Percentiles rank a stretch among this genome's conserved stretches.
phyloP scores from a whole-genome alignment of 2,113 vertebrate species.

The Campylorhamphus procurvoides region DNA sequence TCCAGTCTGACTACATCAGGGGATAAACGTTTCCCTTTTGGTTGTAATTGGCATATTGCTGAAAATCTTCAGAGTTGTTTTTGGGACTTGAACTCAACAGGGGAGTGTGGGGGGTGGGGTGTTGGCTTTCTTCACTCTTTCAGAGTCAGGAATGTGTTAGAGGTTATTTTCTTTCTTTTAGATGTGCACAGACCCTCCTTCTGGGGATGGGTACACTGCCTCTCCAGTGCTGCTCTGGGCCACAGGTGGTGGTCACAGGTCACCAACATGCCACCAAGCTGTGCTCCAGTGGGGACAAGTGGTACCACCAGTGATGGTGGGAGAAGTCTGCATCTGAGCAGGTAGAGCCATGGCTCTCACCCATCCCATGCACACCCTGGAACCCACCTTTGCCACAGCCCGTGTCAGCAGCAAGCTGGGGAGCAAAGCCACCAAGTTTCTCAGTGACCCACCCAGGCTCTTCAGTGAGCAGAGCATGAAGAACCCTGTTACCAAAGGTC shows the following conservation, averaged over 20 bases:
- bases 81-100: neutral
- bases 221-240: neutral
- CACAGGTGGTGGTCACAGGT: fast-evolving
- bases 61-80: neutral
- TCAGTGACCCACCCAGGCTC: neutral
- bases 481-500: neutral
- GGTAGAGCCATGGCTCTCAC: fast-evolving
- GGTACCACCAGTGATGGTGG: too few species aligned
- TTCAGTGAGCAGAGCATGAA: neutral
- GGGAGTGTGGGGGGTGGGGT: fast-evolving
- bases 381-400: neutral
- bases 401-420: fast-evolving
- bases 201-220: too few species aligned
- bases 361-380: neutral
- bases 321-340: neutral
- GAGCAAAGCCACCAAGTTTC: neutral
- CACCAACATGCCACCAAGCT: fast-evolving
- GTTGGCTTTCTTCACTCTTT: neutral
- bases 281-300: neutral
- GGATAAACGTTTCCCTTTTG: neutral
- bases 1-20: neutral
- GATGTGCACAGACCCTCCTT: neutral
- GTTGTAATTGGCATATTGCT: neutral
- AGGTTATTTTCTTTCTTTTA: neutral
- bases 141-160: neutral